Evolutionary conservation across 2,888 invertebrate genomes (phyloP), one percentile per base, ranked within the genome.

Genomic region (Camptogramma bilineatum): DNA sequence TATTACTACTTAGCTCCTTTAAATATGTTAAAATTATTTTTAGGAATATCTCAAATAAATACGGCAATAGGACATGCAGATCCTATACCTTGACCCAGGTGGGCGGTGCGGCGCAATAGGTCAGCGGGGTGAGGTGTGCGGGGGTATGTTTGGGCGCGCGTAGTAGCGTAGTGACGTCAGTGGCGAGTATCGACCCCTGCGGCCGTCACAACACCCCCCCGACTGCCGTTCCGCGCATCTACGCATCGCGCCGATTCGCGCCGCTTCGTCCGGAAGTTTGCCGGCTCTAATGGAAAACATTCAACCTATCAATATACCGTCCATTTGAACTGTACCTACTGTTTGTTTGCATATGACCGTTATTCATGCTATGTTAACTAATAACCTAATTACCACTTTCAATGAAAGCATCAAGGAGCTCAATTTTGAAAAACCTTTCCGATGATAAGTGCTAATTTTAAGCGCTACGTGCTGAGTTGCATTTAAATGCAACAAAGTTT

Each of bases 111-210:
- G 78, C 89, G 88, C 87, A 88, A 87, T 90, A 90, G 91, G 91
- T 91, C 90, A 90, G 77, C 78, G 79, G 89, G 84, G 84, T 74
- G 80, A 69, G 76, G 73, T 62, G 79, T 70, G 82, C 73, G 67
- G 85, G 86, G 84, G 82, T 81, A 82, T 90, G 91, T 91, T 91
- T 91, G 90, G 90, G 86, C 88, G 89, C 89, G 88, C 85, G 90
- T 91, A 92, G 91, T 91, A 91, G 87, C 88, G 91, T 93, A 91
- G 86, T 92, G 93, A 91, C 92, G 93, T 93, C 91, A 91, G 79
- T 67, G 86, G 79, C 88, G 83, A 79, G 77, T 90, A 90, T 90
- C 90, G 90, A 91, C 87, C 89, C 82, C 74, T 73, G 72, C 74
- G 78, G 86, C 91, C 91, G 90, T 90, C 90, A 92, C 79, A 91